Conservation (phyloP, 2,113 vertebrate species). For the Scartelaos histophorus region DNA sequence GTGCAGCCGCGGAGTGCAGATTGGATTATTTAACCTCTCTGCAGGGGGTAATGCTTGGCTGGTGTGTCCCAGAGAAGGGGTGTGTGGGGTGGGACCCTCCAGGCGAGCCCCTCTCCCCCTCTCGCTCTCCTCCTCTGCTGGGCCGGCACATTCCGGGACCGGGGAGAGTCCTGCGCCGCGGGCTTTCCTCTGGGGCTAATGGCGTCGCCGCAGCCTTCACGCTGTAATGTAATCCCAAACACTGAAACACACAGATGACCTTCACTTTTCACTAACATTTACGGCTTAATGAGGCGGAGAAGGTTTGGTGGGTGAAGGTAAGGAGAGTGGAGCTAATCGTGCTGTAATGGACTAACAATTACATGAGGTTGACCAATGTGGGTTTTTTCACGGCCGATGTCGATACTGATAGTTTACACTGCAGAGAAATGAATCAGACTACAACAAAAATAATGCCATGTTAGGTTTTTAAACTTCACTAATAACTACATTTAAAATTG, state of each 20-base stretch:
- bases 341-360: not conserved
- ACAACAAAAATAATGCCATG: too few relatives aligned
- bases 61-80: too few relatives aligned
- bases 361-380: too few relatives aligned
- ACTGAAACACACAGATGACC: not conserved
- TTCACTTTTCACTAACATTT: slow-evolving; percentile 6
- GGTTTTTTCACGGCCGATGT: too few relatives aligned
- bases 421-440: too few relatives aligned
- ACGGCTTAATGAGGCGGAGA: not conserved
- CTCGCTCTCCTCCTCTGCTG: slow-evolving; percentile 28
- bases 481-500: too few relatives aligned
- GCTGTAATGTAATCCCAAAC: slow-evolving; percentile 38
- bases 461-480: too few relatives aligned
- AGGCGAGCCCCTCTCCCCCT: slow-evolving; percentile 49
- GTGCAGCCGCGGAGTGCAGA: too few relatives aligned
- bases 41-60: too few relatives aligned
- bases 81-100: slow-evolving; percentile 43
- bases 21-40: too few relatives aligned
- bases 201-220: slow-evolving; percentile 39
- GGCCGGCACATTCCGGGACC: slow-evolving; percentile 20
- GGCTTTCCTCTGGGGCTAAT: slow-evolving; percentile 28
- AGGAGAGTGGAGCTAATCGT: not conserved
- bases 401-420: too few relatives aligned
- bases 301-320: not conserved
- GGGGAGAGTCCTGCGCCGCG: not conserved